Evolutionary conservation across 2,888 invertebrate species (phyloP), one percentile per base, ranked within the genome.

Genomic region (Leptopilina syphax): DNA sequence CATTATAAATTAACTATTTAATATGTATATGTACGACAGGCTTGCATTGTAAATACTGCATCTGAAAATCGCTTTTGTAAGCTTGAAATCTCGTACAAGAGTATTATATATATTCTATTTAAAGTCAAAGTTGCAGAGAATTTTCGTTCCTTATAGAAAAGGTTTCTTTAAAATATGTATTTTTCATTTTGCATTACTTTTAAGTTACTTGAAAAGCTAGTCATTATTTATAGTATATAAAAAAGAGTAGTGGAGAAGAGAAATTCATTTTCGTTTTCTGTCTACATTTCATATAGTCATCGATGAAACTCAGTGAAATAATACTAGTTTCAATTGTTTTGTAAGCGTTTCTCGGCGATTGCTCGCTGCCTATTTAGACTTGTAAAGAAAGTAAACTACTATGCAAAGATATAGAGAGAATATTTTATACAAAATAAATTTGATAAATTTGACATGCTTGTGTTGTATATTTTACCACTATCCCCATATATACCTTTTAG

Each of bases 381-480:
- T 90, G 88, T 89, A 89, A 88, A 90, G 86, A 90, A 88, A 90
- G 79, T 86, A 85, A 87, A 87, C 83, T 88, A 89, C 86, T 89
- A 88, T 83, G 86, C 87, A 89, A 88, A 83, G 88, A 85, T 83
- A 86, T 88, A 89, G 86, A 88, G 82, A 90, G 86, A 89, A 83
- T 90, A 90, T 90, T 90, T 90, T 90, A 90, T 89, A 89, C 85
- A 85, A 89, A 89, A 90, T 90, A 88, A 88, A 90, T 78, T 70
- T 76, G 76, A 18, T 81, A 60, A 80, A 80, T 79, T 73, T 34
- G 27, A 73, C 24, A 63, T 63, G 3, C 18, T 63, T 9, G 24
- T 63, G 63, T 63, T 63, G 24, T 60, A 18, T 18, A 60, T 57
- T 27, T 60, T n/a, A 57, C 10, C 13, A n/a, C 3, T 44, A 50